These are phyloP conservation scores for Leptinotarsa defecta DNA, from an alignment of 1,140 invertebrate genomes.

Conservation along the genomic window DNA sequence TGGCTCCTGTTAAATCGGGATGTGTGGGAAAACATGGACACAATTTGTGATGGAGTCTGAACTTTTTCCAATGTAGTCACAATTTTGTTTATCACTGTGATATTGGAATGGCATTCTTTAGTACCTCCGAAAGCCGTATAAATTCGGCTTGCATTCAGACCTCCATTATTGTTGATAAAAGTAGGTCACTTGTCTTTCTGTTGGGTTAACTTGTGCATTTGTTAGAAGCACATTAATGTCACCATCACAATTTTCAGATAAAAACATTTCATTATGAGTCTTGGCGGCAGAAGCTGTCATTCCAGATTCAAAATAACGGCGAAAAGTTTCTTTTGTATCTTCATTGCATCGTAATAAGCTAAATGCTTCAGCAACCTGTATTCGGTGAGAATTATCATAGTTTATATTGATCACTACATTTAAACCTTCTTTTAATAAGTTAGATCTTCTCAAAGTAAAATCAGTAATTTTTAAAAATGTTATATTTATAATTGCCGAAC, in stretches of 20 bases:
- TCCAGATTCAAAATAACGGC: slow-evolving; percentile 17
- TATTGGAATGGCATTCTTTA: too few relatives aligned
- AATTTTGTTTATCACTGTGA: too few relatives aligned
- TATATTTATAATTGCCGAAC: too few relatives aligned
- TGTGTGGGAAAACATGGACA: too few relatives aligned
- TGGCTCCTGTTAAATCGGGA: too few relatives aligned
- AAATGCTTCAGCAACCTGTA: slow-evolving; percentile 19
- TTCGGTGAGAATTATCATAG: neutral
- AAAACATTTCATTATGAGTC: neutral
- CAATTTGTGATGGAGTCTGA: too few relatives aligned
- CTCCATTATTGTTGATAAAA: slow-evolving; percentile 29
- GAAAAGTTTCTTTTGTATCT: slow-evolving; percentile 19
- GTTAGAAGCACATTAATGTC: slow-evolving; percentile 6
- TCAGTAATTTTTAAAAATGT: too few relatives aligned
- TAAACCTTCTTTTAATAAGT: too few relatives aligned
- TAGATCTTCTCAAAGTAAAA: too few relatives aligned
- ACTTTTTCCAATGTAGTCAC: too few relatives aligned
- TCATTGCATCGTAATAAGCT: slow-evolving; percentile 15
- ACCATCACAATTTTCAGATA: slow-evolving; percentile 16
- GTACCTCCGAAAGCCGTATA: too few relatives aligned
- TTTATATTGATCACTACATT: too few relatives aligned
- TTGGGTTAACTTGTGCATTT: slow-evolving; percentile 19
- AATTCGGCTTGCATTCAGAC: slow-evolving; percentile 9
- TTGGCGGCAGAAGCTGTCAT: slow-evolving; percentile 18
- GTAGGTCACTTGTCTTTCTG: slow-evolving; percentile 15